Conservation (phyloP, 2,888 invertebrate species). For the Pterostichus niger region DNA sequence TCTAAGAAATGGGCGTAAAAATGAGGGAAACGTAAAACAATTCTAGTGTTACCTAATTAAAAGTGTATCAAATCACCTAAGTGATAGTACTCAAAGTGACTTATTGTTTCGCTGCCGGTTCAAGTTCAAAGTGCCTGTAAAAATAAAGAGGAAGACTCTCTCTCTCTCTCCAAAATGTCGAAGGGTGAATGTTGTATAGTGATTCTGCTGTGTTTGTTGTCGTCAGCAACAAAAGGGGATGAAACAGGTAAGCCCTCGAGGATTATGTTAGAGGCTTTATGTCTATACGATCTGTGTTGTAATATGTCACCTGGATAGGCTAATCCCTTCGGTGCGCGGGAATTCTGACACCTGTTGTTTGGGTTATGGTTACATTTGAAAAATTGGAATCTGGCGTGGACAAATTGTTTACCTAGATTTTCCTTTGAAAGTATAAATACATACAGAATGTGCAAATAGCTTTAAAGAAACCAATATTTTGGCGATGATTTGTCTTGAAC, state of each 20-base stretch:
- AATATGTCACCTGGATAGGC: neutral
- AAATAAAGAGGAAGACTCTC: neutral
- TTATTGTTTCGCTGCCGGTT: neutral
- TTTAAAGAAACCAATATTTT: no score
- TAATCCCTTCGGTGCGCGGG: neutral
- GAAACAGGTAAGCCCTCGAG: conserved; percentile 22
- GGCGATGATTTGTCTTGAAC: no score
- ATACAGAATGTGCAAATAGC: no score
- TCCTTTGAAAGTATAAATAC: no score
- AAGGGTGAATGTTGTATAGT: conserved; percentile 15
- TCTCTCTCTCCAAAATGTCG: neutral
- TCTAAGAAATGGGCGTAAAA: neutral
- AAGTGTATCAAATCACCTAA: neutral
- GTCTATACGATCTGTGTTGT: neutral
- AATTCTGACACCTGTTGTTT: conserved; percentile 11
- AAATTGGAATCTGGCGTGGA: no score
- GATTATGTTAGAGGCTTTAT: conserved; percentile 3
- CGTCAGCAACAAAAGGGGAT: neutral
- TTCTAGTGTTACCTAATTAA: neutral
- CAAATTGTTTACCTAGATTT: no score
- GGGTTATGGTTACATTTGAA: no score
- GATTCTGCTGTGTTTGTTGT: conserved; percentile 32
- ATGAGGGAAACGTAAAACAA: conserved; percentile 2
- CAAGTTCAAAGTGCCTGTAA: no score
- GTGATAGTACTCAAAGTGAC: neutral